Evolutionary conservation across 1,140 invertebrate genomes (phyloP).

Genomic region (Helicorthomorpha holstii): DNA sequence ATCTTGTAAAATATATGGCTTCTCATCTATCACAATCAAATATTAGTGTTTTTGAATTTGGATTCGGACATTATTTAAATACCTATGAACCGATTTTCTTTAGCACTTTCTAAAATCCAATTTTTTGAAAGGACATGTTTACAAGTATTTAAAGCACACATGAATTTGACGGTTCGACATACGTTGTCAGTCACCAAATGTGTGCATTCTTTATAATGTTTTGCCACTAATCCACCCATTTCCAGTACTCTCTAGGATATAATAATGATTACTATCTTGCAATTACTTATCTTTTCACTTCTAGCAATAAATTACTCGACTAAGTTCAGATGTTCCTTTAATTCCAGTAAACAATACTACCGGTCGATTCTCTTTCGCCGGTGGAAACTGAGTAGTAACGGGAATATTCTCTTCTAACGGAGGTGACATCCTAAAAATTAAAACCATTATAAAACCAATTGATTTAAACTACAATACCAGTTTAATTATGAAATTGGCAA

Average conservation of each 20-base stretch:
- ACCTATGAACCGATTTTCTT: slow-evolving; percentile 54
- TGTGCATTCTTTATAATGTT: slow-evolving; percentile 48
- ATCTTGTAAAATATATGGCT: slow-evolving; percentile 46
- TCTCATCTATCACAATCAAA: slow-evolving; percentile 35
- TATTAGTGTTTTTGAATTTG: slow-evolving; percentile 8
- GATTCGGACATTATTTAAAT: slow-evolving; percentile 3
- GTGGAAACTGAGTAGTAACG: slow-evolving; percentile 12
- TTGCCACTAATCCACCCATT: slow-evolving; percentile 58
- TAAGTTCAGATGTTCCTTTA: slow-evolving; percentile 5
- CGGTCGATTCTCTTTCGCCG: slow-evolving; percentile 9
- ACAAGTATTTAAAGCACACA: slow-evolving; percentile 56
- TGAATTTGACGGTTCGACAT: slow-evolving; percentile 63
- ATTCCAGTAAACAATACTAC: slow-evolving; percentile 12
- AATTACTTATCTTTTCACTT: neutral
- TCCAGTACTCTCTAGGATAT: slow-evolving; percentile 42
- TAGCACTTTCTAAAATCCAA: slow-evolving; percentile 65
- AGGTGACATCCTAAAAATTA: neutral
- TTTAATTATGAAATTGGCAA: too few relatives aligned
- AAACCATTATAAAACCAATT: too few relatives aligned
- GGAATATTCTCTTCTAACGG: slow-evolving; percentile 10
- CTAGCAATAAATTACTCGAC: slow-evolving; percentile 7
- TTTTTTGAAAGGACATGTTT: slow-evolving; percentile 57
- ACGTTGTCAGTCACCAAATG: slow-evolving; percentile 65
- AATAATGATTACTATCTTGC: slow-evolving; percentile 5
- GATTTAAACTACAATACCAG: too few relatives aligned